Conservation (phyloP, 2,797 vertebrate genomes). For the Girardinus metallicus region DNA sequence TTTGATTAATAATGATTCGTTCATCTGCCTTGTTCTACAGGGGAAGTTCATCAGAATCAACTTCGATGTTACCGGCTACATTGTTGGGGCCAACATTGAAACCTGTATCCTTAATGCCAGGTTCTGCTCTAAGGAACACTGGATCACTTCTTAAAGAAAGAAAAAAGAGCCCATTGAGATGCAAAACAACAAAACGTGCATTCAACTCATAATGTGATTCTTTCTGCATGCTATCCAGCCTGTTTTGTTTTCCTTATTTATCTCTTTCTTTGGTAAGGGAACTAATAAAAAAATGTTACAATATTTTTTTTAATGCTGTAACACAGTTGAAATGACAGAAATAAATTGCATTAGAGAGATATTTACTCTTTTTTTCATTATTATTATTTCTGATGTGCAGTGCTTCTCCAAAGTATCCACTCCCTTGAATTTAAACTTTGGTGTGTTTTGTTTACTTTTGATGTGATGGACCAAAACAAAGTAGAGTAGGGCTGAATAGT, state of each 20-base stretch:
- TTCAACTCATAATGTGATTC: conserved; percentile 30
- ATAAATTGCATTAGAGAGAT: not conserved
- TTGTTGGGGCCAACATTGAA: conserved; percentile 93
- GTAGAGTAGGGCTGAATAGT: not conserved
- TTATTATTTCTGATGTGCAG: not conserved
- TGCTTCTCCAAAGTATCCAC: not conserved
- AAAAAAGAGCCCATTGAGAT: conserved; percentile 9
- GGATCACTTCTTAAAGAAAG: conserved; percentile 10
- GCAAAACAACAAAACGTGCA: conserved; percentile 18
- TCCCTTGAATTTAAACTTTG: not conserved
- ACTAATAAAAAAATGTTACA: not conserved
- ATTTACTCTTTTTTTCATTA: not conserved
- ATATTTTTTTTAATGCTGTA: not conserved
- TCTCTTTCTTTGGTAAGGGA: conserved; percentile 20
- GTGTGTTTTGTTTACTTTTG: not conserved
- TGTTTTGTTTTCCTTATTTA: conserved; percentile 18
- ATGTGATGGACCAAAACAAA: not conserved
- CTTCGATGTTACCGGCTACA: conserved; percentile 89
- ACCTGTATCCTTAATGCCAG: conserved; percentile 79
- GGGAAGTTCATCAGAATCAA: conserved; percentile 84
- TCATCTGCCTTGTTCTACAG: conserved; percentile 58
- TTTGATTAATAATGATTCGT: not conserved
- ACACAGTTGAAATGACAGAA: not conserved
- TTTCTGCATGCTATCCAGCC: conserved; percentile 3
- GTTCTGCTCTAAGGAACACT: conserved; percentile 5